Conservation (phyloP, 2,797 vertebrate species). For the Myiotriccus ornatus region DNA sequence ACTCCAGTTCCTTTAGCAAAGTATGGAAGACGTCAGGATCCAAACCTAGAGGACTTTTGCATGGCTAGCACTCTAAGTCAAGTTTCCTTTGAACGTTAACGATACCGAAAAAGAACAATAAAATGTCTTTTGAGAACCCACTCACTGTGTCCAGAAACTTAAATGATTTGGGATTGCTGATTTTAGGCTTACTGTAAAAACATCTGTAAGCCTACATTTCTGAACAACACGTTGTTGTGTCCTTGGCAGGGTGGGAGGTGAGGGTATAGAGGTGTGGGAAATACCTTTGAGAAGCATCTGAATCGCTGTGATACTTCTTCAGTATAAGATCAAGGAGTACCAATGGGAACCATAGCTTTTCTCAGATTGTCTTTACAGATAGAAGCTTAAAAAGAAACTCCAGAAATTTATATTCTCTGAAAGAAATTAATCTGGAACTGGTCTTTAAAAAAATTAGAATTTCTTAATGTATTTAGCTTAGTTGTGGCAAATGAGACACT, state of each 20-base stretch:
- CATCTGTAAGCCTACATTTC: neutral
- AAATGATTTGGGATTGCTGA: neutral
- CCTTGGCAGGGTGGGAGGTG: neutral
- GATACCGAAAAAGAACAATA: neutral
- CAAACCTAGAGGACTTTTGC: neutral
- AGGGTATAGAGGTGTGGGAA: neutral
- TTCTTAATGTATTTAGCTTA: neutral
- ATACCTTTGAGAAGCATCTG: neutral
- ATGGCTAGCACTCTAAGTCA: neutral
- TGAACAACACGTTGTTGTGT: neutral
- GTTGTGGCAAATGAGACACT: neutral
- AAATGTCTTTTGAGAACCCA: neutral
- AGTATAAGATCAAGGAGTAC: neutral
- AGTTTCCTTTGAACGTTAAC: neutral
- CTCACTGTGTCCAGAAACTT: neutral
- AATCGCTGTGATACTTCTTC: neutral
- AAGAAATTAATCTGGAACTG: neutral
- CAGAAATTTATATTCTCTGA: neutral
- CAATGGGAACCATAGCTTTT: neutral
- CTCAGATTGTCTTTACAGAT: neutral
- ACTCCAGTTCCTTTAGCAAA: neutral
- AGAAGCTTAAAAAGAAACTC: neutral
- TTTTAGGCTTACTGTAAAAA: neutral
- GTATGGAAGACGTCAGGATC: neutral
- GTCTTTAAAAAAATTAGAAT: neutral